These are phyloP conservation scores for Apteryx mantelli DNA, from an alignment of 2,113 vertebrate genomes.

Conservation along the genomic window DNA sequence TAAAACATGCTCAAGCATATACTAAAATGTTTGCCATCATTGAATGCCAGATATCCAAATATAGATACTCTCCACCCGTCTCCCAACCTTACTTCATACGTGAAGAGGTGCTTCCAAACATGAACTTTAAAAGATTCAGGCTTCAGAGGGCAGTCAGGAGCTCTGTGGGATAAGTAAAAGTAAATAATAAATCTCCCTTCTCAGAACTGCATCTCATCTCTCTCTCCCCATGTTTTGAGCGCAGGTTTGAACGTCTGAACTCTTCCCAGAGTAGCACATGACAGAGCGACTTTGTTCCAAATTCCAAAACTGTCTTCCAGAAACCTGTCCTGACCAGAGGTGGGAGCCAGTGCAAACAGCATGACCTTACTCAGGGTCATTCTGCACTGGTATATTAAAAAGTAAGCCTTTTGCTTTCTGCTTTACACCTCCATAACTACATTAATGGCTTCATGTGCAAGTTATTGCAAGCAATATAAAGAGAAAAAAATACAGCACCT, in stretches of 20 bases:
- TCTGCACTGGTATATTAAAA: not conserved
- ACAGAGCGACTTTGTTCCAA: not conserved
- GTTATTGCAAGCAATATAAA: not conserved
- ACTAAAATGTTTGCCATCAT: not conserved
- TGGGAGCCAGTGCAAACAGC: not conserved
- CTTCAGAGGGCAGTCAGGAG: not conserved
- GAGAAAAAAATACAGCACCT: not conserved
- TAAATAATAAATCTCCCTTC: not conserved
- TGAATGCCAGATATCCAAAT: not conserved
- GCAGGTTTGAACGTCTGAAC: not conserved
- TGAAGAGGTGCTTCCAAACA: not conserved
- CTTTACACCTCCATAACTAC: not conserved
- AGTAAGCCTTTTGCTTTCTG: not conserved
- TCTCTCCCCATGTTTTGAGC: not conserved
- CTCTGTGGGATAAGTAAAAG: not conserved
- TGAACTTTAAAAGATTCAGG: not conserved
- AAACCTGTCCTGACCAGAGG: constrained; percentile 10
- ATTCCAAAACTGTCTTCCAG: constrained; percentile 27
- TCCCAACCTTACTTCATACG: not conserved
- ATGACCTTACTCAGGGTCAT: not conserved
- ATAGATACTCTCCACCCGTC: not conserved
- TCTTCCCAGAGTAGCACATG: constrained; percentile 9
- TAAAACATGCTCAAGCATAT: not conserved
- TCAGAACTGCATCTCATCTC: not conserved
- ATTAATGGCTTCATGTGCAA: not conserved